Percentiles rank a stretch among this genome's conserved stretches.
phyloP scores from a whole-genome alignment of 2,113 vertebrate species.

The Symphodus melops region DNA sequence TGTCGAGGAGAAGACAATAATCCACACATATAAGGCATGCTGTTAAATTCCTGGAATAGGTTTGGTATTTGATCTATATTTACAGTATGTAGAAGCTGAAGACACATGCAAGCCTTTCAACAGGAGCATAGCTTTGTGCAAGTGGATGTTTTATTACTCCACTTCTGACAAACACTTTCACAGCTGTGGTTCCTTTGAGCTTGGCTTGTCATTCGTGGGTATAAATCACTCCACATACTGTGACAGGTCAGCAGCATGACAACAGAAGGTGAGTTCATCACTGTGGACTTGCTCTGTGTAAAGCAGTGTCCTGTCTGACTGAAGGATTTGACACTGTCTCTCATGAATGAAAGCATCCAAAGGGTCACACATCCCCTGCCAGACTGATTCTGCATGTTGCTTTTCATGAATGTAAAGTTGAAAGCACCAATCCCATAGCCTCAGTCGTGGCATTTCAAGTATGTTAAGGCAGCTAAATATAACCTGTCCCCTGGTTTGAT shows the following conservation, averaged over 20 bases:
- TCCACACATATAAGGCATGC: neutral
- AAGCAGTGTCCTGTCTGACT: conserved; percentile 1
- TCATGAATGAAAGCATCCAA: conserved; percentile 18
- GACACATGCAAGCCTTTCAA: conserved; percentile 45
- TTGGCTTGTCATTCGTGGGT: conserved; percentile 37
- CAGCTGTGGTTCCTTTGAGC: conserved; percentile 35
- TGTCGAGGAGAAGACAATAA: conserved; percentile 6
- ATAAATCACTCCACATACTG: conserved; percentile 47
- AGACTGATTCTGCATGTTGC: conserved; percentile 2
- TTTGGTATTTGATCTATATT: conserved; percentile 31
- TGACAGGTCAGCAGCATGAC: conserved; percentile 38
- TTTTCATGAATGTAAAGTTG: conserved; percentile 21
- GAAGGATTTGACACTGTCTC: conserved; percentile 12
- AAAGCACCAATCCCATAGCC: conserved; percentile 24
- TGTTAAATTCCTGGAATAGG: conserved; percentile 21
- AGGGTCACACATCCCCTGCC: conserved; percentile 12
- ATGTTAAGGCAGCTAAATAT: conserved; percentile 45
- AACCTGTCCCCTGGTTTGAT: conserved; percentile 34
- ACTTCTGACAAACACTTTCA: conserved; percentile 46
- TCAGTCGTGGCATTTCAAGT: conserved; percentile 41
- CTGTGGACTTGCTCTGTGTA: neutral
- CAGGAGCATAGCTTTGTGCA: conserved; percentile 19
- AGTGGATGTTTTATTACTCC: conserved; percentile 36
- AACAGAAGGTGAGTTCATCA: conserved; percentile 36
- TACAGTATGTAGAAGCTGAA: conserved; percentile 27